Conservation (phyloP, 2,888 invertebrate genomes). For the Melanargia galathea region DNA sequence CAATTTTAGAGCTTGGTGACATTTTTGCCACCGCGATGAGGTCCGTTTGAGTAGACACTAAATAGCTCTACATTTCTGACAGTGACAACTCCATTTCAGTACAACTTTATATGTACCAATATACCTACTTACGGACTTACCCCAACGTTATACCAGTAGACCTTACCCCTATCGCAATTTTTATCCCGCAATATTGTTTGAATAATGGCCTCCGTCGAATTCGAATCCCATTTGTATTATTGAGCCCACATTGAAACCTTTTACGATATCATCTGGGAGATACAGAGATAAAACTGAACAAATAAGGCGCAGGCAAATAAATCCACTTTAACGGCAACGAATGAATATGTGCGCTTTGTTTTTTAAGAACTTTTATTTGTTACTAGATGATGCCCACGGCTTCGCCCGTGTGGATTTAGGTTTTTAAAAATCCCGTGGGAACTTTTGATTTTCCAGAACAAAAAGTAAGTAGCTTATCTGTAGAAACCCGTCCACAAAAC, state of each 20-base stretch:
- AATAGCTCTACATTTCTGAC: not conserved
- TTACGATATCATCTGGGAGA: conserved; percentile 2
- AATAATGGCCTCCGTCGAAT: not conserved
- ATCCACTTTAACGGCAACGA: not conserved
- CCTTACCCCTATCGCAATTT: not conserved
- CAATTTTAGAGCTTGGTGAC: no score
- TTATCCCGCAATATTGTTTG: conserved; percentile 5
- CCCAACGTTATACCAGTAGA: not conserved
- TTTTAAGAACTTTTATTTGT: not conserved
- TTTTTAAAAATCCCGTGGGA: no score
- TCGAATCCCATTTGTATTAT: not conserved
- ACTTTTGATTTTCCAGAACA: no score
- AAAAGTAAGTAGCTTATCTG: no score
- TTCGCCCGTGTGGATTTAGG: no score
- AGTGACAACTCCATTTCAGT: conserved; percentile 2
- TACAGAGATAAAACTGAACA: conserved; percentile 1
- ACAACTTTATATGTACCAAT: not conserved
- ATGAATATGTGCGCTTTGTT: not conserved
- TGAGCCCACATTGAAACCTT: not conserved
- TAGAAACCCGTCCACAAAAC: no score
- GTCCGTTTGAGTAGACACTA: no score
- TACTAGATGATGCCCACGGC: no score
- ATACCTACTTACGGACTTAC: no score
- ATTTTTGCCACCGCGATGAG: no score
- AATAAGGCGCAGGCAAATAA: not conserved